Evolutionary conservation across 2,888 invertebrate genomes (phyloP).

Genomic region (Adelognathus sp.): DNA sequence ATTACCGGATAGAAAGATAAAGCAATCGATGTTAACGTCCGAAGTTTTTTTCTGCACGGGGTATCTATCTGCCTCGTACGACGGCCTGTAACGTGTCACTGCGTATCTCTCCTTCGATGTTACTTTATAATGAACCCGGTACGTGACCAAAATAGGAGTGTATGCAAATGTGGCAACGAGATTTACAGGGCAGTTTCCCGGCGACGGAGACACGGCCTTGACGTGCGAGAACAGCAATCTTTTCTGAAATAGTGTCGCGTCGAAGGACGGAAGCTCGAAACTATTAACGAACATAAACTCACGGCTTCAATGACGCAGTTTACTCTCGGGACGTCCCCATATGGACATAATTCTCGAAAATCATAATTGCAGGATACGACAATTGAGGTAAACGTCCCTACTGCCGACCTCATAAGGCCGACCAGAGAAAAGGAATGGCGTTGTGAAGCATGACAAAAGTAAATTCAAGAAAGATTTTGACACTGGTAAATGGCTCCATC

Average conservation of each 20-base stretch:
- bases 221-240: background rate
- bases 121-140: background rate
- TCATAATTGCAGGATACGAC: background rate
- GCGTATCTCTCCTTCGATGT: background rate
- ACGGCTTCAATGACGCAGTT: background rate
- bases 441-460: too few species aligned
- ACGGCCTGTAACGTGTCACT: background rate
- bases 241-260: background rate
- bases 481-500: too few species aligned
- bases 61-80: constrained; percentile 29
- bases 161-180: background rate
- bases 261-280: background rate
- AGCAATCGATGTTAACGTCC: constrained; percentile 61
- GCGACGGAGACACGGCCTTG: background rate
- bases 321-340: too few species aligned
- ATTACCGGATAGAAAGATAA: constrained; percentile 66
- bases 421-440: background rate
- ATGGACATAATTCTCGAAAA: background rate
- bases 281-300: background rate
- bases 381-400: too few species aligned
- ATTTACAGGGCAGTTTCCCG: background rate
- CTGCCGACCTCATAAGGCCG: too few species aligned
- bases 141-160: background rate
- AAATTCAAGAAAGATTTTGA: too few species aligned
- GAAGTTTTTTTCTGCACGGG: too few species aligned